Evolutionary conservation across 1,140 invertebrate genomes (phyloP).

Genomic region (Goniozus legneri): DNA sequence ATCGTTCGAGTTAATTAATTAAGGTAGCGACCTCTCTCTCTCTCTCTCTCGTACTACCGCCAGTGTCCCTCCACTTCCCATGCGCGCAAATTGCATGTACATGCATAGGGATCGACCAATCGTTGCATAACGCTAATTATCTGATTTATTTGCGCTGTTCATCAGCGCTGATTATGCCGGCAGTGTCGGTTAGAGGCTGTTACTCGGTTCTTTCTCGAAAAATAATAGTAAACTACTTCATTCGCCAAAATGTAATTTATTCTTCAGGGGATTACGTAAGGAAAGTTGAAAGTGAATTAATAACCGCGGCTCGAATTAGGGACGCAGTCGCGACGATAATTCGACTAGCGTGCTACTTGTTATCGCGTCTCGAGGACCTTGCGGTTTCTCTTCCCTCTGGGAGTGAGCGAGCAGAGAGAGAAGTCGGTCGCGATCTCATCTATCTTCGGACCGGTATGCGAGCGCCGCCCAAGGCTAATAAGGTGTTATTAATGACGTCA

Average conservation of each 20-base stretch:
- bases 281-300: not conserved
- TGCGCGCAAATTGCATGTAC: no score
- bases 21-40: not conserved
- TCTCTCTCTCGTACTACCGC: no score
- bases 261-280: no score
- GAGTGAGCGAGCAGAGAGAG: not conserved
- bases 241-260: no score
- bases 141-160: not conserved
- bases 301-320: not conserved
- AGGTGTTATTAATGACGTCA: slow-evolving; percentile 38
- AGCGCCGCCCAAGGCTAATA: slow-evolving; percentile 29
- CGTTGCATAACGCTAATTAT: not conserved
- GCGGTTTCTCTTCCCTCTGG: no score
- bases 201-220: no score
- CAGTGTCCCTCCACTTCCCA: no score
- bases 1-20: slow-evolving; percentile 4
- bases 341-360: not conserved
- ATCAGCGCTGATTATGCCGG: no score
- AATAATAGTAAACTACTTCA: no score
- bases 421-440: slow-evolving; percentile 26
- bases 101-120: no score
- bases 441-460: slow-evolving; percentile 26
- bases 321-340: not conserved
- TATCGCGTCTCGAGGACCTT: no score
- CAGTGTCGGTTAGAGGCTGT: no score